Conservation (phyloP, 2,888 invertebrate genomes). For the Catocala fraxini region DNA sequence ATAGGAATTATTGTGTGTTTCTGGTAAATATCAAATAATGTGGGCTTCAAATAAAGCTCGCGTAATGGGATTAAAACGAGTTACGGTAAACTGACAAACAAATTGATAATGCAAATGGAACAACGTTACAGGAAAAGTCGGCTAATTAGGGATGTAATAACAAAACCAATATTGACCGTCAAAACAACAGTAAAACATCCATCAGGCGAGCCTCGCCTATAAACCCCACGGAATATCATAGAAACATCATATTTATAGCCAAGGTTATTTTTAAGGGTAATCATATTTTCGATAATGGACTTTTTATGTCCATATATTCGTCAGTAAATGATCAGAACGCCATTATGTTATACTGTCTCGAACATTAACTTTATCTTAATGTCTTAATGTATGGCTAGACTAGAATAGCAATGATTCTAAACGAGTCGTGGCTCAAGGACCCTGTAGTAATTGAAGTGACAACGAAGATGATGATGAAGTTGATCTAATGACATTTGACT, state of each 20-base stretch:
- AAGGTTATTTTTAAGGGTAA: slow-evolving; percentile 59
- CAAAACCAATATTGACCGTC: slow-evolving; percentile 62
- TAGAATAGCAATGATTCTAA: slow-evolving; percentile 14
- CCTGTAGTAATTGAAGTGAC: slow-evolving; percentile 33
- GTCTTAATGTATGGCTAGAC: not conserved
- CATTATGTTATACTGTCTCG: slow-evolving; percentile 24
- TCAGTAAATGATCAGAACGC: slow-evolving; percentile 52
- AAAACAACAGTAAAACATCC: slow-evolving; percentile 62
- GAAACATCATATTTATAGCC: slow-evolving; percentile 60
- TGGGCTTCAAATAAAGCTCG: slow-evolving; percentile 33
- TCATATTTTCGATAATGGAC: slow-evolving; percentile 62
- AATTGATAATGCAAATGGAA: slow-evolving; percentile 29
- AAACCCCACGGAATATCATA: slow-evolving; percentile 62
- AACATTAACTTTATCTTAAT: slow-evolving; percentile 27
- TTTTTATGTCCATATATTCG: slow-evolving; percentile 57
- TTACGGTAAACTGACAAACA: slow-evolving; percentile 19
- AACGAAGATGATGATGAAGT: slow-evolving; percentile 32
- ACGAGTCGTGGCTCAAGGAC: slow-evolving; percentile 19
- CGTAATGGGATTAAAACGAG: slow-evolving; percentile 43
- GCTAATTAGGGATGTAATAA: slow-evolving; percentile 59
- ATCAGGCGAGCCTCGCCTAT: slow-evolving; percentile 67
- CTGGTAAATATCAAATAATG: slow-evolving; percentile 41
- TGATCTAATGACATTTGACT: slow-evolving; percentile 57
- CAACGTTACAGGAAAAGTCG: slow-evolving; percentile 52
- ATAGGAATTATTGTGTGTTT: slow-evolving; percentile 26